Evolutionary conservation across 1,140 invertebrate species (phyloP), one percentile per base, ranked within the genome.

Genomic region (Idris sp.): DNA sequence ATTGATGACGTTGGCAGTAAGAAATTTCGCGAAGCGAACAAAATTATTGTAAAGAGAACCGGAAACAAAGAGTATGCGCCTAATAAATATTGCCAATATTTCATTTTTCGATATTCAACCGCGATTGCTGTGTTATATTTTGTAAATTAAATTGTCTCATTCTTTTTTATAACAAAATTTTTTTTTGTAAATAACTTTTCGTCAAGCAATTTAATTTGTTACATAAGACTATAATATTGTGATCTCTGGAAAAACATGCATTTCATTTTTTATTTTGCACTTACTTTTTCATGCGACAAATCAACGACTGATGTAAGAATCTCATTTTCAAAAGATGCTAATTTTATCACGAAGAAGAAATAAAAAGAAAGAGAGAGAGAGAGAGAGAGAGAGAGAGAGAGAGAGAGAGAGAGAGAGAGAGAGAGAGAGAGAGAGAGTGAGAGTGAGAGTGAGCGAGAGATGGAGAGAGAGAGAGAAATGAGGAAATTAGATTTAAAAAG

Each of bases 1-100:
- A 72, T 72, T 72, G 68, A 64, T 64, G 36, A 54, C 11, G 19
- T 9, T 7, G 40, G 58, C 49, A 49, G 59, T 56, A 51, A 30
- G 69, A 11, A 41, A 59, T 64, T 59, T 38, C 31, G 44, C 43
- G 30, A 40, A 13, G 11, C 1, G 1, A n/a, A 11, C 4, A 4
- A 36, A 3, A 38, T 43, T 31, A 8, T 18, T 31, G n/a, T 18
- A 11, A 35, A 49, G 28, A 35, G 18, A 6, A 26, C 15, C 10
- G n/a, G 38, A 15, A 44, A 58, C 38, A 2, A 41, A 35, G 38
- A 38, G 31, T 10, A 51, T 5, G 40, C 22, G 31, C 31, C 18
- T 53, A 44, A 69, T 44, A 26, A 38, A 59, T 38, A 46, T 25
- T 53, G 22, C 25, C 13, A 25, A 31, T 54, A 54, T 46, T 54